These are phyloP conservation scores for Drosophila formosana DNA, from an alignment of 2,888 invertebrate species.

Conservation along the genomic window DNA sequence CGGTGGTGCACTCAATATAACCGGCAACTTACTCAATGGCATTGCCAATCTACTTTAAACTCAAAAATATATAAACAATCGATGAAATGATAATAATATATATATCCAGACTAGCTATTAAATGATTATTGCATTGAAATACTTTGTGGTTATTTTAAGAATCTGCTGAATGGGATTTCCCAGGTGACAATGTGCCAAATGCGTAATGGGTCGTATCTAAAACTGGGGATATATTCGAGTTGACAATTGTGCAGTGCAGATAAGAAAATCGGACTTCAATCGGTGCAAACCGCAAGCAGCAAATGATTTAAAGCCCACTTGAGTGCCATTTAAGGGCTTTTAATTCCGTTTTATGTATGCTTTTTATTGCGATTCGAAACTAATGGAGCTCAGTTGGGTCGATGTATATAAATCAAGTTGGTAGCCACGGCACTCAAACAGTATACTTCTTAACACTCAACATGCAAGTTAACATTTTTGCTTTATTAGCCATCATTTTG, in stretches of 20 bases:
- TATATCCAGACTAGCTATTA: background rate
- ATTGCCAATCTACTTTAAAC: slow-evolving; percentile 26
- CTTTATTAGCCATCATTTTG: slow-evolving; percentile 37
- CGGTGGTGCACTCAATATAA: slow-evolving; percentile 16
- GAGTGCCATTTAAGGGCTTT: slow-evolving; percentile 8
- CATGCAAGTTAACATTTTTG: slow-evolving; percentile 50
- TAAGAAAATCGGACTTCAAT: slow-evolving; percentile 38
- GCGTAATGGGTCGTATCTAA: background rate
- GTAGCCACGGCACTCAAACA: slow-evolving; percentile 14
- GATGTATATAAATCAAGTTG: slow-evolving; percentile 49
- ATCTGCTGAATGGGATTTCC: background rate
- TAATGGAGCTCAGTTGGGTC: background rate
- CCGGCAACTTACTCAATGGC: slow-evolving; percentile 10
- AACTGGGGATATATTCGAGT: background rate
- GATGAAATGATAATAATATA: background rate
- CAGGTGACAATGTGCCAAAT: background rate
- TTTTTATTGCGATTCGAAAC: background rate
- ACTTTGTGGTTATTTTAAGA: background rate
- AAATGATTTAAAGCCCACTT: slow-evolving; percentile 20
- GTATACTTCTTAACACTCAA: slow-evolving; percentile 27
- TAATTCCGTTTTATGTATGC: background rate
- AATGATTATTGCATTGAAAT: background rate
- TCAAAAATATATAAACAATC: background rate
- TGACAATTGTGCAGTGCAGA: slow-evolving; percentile 2
- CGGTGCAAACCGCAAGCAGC: slow-evolving; percentile 11